These are phyloP conservation scores for Lasaia peninsularis DNA, from an alignment of 1,140 invertebrate genomes.

Conservation along the genomic window DNA sequence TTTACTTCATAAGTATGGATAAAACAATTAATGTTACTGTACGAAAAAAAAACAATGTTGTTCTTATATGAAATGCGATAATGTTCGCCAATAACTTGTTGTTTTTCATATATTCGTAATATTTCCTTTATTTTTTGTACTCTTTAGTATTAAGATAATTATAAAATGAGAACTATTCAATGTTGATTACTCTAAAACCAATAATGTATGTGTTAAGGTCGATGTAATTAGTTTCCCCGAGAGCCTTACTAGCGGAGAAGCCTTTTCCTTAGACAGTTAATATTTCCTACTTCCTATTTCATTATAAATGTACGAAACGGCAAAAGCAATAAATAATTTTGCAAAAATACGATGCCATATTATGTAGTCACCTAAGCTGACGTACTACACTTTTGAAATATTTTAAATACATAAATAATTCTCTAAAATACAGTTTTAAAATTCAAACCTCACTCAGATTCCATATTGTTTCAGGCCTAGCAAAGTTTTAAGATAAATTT, in stretches of 20 bases:
- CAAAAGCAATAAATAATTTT: conserved; percentile 8
- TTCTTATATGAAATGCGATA: conserved; percentile 72
- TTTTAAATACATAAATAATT: conserved; percentile 14
- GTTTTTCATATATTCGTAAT: conserved; percentile 76
- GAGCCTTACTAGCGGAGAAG: conserved; percentile 67
- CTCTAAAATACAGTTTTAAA: conserved; percentile 36
- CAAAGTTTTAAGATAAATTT: conserved; percentile 60
- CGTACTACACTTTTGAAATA: conserved; percentile 11
- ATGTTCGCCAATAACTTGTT: conserved; percentile 72
- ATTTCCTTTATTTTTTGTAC: conserved; percentile 78
- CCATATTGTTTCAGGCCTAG: conserved; percentile 67
- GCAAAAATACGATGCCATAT: background rate
- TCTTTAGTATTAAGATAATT: conserved; percentile 76
- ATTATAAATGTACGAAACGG: conserved; percentile 28
- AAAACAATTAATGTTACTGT: conserved; percentile 68
- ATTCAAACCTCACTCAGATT: conserved; percentile 43
- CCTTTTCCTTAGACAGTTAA: conserved; percentile 71
- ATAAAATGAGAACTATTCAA: conserved; percentile 74
- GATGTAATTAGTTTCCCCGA: conserved; percentile 69
- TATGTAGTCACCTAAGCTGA: background rate
- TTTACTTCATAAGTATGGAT: conserved; percentile 60
- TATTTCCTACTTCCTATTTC: conserved; percentile 43
- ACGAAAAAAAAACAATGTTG: conserved; percentile 69
- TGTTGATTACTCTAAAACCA: conserved; percentile 74
- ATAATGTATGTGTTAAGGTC: conserved; percentile 69